A percentile compares a stretch with the other conserved stretches of the same genome.
These are phyloP conservation scores for Oncorhynchus masou DNA, from an alignment of 2,113 vertebrate species.

Conservation along the genomic window DNA sequence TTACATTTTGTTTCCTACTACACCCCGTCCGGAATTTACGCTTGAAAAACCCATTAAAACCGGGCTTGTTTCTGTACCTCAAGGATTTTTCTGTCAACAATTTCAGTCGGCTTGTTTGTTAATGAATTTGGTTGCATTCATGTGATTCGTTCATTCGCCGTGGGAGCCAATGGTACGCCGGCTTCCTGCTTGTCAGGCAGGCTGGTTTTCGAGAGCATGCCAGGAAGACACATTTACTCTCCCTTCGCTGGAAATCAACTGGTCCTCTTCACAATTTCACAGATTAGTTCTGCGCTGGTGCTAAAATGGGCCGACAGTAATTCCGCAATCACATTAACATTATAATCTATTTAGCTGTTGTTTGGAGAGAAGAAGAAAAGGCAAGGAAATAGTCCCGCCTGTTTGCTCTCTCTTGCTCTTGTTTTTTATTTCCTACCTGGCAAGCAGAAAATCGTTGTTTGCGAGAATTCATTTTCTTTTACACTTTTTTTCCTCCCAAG, in stretches of 20 bases:
- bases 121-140: too few relatives aligned
- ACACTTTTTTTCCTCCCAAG: slow-evolving; percentile 26
- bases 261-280: slow-evolving; percentile 6
- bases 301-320: not conserved
- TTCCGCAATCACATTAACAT: slow-evolving; percentile 7
- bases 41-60: too few relatives aligned
- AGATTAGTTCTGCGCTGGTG: slow-evolving; percentile 5
- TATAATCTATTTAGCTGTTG: not conserved
- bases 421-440: not conserved
- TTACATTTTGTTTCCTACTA: too few relatives aligned
- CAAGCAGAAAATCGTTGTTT: slow-evolving; percentile 32
- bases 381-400: too few relatives aligned
- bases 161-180: too few relatives aligned
- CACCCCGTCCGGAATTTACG: too few relatives aligned
- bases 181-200: slow-evolving; percentile 15
- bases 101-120: too few relatives aligned
- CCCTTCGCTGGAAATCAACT: not conserved
- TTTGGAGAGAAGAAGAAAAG: not conserved
- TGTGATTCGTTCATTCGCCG: too few relatives aligned
- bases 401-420: not conserved
- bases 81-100: too few relatives aligned
- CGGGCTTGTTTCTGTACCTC: too few relatives aligned
- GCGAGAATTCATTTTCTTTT: slow-evolving; percentile 33
- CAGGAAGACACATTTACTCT: slow-evolving; percentile 30
- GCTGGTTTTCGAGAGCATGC: slow-evolving; percentile 36